Conservation (phyloP, 1,140 invertebrate species). For the Trichonephila clavata region DNA sequence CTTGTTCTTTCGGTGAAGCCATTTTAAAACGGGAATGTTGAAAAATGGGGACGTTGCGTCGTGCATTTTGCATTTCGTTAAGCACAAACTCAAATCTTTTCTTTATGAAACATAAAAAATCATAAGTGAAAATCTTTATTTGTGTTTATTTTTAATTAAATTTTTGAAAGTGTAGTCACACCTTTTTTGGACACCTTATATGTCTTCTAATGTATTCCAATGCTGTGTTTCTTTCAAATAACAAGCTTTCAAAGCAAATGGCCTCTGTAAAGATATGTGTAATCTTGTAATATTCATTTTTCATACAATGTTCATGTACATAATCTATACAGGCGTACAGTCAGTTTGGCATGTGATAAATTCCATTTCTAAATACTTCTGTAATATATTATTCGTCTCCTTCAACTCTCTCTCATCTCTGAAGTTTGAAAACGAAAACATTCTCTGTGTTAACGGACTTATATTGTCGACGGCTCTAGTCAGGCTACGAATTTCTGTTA, state of each 20-base stretch:
- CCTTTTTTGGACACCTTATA: too few species aligned
- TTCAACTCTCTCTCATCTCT: slow-evolving; percentile 69
- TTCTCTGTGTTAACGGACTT: slow-evolving; percentile 66
- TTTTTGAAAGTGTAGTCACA: too few species aligned
- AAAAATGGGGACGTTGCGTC: too few species aligned
- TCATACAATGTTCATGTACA: slow-evolving; percentile 75
- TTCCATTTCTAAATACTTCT: slow-evolving; percentile 75
- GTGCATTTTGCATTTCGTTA: too few species aligned
- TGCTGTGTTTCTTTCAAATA: slow-evolving; percentile 32
- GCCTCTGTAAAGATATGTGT: slow-evolving; percentile 68
- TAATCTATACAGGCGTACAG: slow-evolving; percentile 66
- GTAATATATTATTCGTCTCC: slow-evolving; percentile 76
- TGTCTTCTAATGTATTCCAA: neutral
- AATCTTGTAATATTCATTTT: slow-evolving; percentile 75
- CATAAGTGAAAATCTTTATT: too few species aligned
- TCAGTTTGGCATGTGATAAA: slow-evolving; percentile 77
- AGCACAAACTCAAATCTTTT: too few species aligned
- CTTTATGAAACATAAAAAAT: too few species aligned
- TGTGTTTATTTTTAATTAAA: too few species aligned
- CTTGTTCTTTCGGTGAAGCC: too few species aligned
- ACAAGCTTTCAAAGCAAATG: slow-evolving; percentile 57
- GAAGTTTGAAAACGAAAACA: slow-evolving; percentile 54
- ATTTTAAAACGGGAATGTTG: too few species aligned
- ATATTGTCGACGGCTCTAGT: slow-evolving; percentile 45
- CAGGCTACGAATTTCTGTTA: slow-evolving; percentile 53